Evolutionary conservation across 2,113 vertebrate genomes (phyloP), one percentile per base, ranked within the genome.

Genomic region (Hypanus sabinus): DNA sequence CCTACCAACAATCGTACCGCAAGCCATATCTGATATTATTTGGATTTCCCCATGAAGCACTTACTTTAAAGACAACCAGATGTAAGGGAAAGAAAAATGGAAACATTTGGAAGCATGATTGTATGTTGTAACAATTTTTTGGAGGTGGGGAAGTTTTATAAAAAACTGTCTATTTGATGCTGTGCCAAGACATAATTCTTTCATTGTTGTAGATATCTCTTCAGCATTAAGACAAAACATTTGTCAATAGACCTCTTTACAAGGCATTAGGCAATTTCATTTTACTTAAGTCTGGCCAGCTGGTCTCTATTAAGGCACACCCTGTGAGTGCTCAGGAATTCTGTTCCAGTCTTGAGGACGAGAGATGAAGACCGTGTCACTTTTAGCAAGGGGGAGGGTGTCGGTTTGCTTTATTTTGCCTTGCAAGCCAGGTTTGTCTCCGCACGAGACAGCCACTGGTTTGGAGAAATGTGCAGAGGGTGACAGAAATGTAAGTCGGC

Each of bases 11-110:
- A 55, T 70, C 7, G 22, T 55, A 38, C 91, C 33, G 20, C 91
- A 93, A 93, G 36, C 91, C 36, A 73, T 71, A 93, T 93, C 70
- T 73, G 91, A 93, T 93, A 93, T 73, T 93, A 70, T 93, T 93
- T 93, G 20, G 65, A 93, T 93, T 93, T 75, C 68, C 68, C 91
- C 68, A 55, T 55, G 91, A 93, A 93, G 70, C 91, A 93, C 91
- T 93, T 93, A 93, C 38, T 93, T 46, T 93, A 93, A 93, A 93
- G 70, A 93, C 91, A 93, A 93, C 91, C 91, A 93, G 91, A 93
- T 93, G 91, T 93, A 75, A 55, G 18, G 6, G 30, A 55, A 87
- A 68, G n/a, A 71, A 71, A 33, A 55, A 24, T 93, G 91, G 65
- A 73, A 92, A 73, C 68, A 93, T 30, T 93, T 93, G 91, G 70